phyloP scores from a whole-genome alignment of 2,797 vertebrate species.

The Leucoraja ocellata region DNA sequence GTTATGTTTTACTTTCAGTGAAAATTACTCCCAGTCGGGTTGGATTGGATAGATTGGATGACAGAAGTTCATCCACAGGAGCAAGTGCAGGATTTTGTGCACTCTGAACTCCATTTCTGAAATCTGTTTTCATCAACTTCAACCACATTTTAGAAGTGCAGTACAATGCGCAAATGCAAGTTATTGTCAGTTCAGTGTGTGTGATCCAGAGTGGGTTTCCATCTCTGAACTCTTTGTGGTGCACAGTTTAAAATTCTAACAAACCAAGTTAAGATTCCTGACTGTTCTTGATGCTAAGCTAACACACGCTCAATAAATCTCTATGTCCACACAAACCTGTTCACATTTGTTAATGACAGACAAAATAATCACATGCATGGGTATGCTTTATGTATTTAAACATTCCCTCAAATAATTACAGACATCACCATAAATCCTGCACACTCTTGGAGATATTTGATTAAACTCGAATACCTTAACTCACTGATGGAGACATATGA shows the following conservation, averaged over 20 bases:
- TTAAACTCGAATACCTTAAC: neutral
- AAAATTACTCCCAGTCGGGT: neutral
- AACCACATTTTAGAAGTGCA: too few relatives aligned
- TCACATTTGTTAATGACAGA: neutral
- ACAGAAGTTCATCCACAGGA: too few relatives aligned
- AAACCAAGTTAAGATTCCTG: neutral
- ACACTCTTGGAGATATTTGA: neutral
- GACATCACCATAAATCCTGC: neutral
- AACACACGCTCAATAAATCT: neutral
- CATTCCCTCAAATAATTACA: neutral
- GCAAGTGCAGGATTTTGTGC: too few relatives aligned
- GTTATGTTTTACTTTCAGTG: too few relatives aligned
- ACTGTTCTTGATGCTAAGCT: neutral
- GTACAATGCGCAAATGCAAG: too few relatives aligned
- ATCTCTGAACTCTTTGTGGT: neutral
- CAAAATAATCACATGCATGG: neutral
- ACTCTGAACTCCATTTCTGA: too few relatives aligned
- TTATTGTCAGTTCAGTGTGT: too few relatives aligned
- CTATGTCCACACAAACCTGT: neutral
- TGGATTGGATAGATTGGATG: neutral
- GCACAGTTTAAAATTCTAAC: neutral
- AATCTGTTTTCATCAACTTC: too few relatives aligned
- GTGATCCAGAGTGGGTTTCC: too few relatives aligned
- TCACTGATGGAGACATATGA: neutral
- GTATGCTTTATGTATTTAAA: neutral